Conservation (phyloP, 2,113 vertebrate species). For the Lamprologus ornatipinnis region DNA sequence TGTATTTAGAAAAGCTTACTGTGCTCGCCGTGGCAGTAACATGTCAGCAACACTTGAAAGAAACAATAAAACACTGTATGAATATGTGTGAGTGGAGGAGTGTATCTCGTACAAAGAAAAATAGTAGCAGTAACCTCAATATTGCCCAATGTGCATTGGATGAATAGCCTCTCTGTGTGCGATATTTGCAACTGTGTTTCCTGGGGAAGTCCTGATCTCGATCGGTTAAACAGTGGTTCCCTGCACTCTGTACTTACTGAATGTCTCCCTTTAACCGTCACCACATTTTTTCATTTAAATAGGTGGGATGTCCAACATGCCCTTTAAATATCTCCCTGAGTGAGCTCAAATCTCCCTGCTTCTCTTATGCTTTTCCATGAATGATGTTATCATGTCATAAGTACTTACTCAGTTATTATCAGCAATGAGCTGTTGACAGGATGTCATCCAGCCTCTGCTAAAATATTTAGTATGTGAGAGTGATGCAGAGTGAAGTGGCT, state of each 20-base stretch:
- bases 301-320: not conserved
- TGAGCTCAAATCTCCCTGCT: not conserved
- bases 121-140: not conserved
- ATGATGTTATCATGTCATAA: not conserved
- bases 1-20: not conserved
- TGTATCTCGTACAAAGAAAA: not conserved
- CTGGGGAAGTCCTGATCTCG: not conserved
- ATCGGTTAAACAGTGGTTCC: slow-evolving; percentile 19
- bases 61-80: not conserved
- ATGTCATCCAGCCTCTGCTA: not conserved
- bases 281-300: not conserved
- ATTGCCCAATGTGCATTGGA: not conserved
- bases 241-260: not conserved
- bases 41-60: not conserved
- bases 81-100: not conserved
- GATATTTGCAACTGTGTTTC: slow-evolving; percentile 15
- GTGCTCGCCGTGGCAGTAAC: not conserved
- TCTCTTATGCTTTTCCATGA: not conserved
- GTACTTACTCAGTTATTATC: not conserved
- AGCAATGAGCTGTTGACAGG: not conserved
- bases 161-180: not conserved
- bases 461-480: not conserved
- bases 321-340: not conserved
- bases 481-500: not conserved
- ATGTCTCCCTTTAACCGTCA: slow-evolving; percentile 1